These are phyloP conservation scores for Chromoteleia sp. DNA, from an alignment of 2,888 invertebrate species.

Conservation along the genomic window DNA sequence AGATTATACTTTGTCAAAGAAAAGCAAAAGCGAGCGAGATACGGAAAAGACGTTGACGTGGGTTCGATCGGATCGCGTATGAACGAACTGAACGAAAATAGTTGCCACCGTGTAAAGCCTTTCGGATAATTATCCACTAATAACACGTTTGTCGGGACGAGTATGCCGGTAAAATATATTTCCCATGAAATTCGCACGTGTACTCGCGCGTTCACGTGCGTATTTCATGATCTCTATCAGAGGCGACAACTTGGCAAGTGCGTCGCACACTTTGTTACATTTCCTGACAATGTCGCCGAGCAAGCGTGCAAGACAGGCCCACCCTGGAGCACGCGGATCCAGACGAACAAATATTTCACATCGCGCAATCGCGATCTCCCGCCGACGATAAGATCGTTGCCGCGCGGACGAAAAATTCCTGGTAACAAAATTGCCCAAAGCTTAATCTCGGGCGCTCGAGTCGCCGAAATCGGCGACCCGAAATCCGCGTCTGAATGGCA, in stretches of 20 bases:
- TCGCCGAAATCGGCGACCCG: slow-evolving; percentile 4
- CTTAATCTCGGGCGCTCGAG: slow-evolving; percentile 2
- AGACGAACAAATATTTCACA: slow-evolving; percentile 55
- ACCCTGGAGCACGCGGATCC: slow-evolving; percentile 39
- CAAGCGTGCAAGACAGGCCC: slow-evolving; percentile 54
- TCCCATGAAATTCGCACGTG: neutral
- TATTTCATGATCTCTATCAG: slow-evolving; percentile 62
- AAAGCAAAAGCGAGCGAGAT: neutral
- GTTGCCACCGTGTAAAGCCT: neutral
- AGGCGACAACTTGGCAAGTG: slow-evolving; percentile 66
- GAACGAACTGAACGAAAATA: neutral
- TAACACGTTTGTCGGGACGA: slow-evolving; percentile 23
- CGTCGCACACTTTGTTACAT: slow-evolving; percentile 64
- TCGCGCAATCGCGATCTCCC: slow-evolving; percentile 38
- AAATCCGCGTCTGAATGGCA: slow-evolving; percentile 12
- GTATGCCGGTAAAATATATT: slow-evolving; percentile 12
- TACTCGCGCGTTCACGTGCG: slow-evolving; percentile 21
- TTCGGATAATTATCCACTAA: slow-evolving; percentile 28
- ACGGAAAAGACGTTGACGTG: too few species aligned
- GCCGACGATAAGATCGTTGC: slow-evolving; percentile 25
- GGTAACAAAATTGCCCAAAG: slow-evolving; percentile 10
- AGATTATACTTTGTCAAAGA: too few species aligned
- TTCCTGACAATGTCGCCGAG: slow-evolving; percentile 52
- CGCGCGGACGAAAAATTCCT: slow-evolving; percentile 4
- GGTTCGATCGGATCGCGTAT: too few species aligned